Base-by-base conservation (phyloP, 2,797 vertebrate species). In the Darevskia mixta region DNA sequence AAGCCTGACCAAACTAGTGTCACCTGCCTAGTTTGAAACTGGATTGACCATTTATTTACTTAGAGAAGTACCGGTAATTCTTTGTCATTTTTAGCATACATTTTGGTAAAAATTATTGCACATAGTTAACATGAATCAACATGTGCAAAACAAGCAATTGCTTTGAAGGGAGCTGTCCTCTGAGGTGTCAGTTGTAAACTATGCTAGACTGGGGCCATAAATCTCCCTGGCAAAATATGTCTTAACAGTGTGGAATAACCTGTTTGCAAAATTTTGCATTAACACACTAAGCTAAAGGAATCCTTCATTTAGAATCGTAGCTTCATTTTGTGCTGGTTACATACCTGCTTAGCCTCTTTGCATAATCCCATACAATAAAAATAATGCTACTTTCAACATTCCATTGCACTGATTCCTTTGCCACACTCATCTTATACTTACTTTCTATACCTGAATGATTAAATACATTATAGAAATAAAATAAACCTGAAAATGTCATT, bases 381-480 rank as follows among this genome's bases (percentile, higher is more conserved):
- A 38, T 9, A 72, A 81, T 45, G n/a, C 29, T 72, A 20, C 35
- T 76, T 75, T 45, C n/a, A 78, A 83, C 76, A 69, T 75, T 3
- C 49, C 11, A 64, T 29, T 27, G 7, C 29, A 76, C 13, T 49
- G 1, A 8, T 88, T 78, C 32, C 27, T 66, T 41, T 32, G 43
- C 18, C 69, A 20, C 55, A 67, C 38, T 38, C 86, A 69, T 67
- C 25, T 41, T 73, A 43, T 41, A 41, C 61, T 61, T 18, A 23
- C 0, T 35, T n/a, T 41, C 32, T 89, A 86, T 81, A 25, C 55
- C 87, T 69, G 23, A 86, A 87, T 69, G 79, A 27, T 79, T 84
- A 29, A 94, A 86, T 83, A 83, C 25, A 79, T 1, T 1, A 0
- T 41, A 89, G 87, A 92, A 92, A 90, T 92, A 90, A 91, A 87